These are phyloP conservation scores for Mythimna albipuncta DNA, from an alignment of 2,888 invertebrate genomes.

Conservation along the genomic window DNA sequence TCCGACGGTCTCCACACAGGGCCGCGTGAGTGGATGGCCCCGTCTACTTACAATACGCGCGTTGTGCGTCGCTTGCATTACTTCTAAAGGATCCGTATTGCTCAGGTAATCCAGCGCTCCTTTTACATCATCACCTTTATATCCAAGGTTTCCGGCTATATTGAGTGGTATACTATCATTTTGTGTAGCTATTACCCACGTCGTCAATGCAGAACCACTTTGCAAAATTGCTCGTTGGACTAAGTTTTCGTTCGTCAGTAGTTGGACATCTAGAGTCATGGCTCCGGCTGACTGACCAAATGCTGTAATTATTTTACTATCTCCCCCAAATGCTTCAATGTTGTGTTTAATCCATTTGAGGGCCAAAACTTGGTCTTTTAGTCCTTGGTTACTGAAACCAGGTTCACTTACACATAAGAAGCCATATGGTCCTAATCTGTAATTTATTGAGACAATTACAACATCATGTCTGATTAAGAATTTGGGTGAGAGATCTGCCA, in stretches of 20 bases:
- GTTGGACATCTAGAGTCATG: slow-evolving; percentile 43
- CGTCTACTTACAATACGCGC: slow-evolving; percentile 5
- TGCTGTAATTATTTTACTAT: slow-evolving; percentile 32
- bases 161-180: slow-evolving; percentile 44
- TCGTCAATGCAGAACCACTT: slow-evolving; percentile 47
- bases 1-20: slow-evolving; percentile 41
- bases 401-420: slow-evolving; percentile 50
- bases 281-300: slow-evolving; percentile 55
- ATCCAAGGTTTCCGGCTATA: slow-evolving; percentile 36
- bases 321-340: slow-evolving; percentile 52
- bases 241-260: slow-evolving; percentile 33
- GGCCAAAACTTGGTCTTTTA: slow-evolving; percentile 54
- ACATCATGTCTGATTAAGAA: slow-evolving; percentile 43
- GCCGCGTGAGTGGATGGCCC: slow-evolving; percentile 34
- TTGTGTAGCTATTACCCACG: slow-evolving; percentile 45
- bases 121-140: slow-evolving; percentile 18
- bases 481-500: slow-evolving; percentile 25
- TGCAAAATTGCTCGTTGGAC: slow-evolving; percentile 50
- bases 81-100: slow-evolving; percentile 28
- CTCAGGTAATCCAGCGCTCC: slow-evolving; percentile 31
- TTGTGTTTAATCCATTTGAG: slow-evolving; percentile 53
- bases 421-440: slow-evolving; percentile 56
- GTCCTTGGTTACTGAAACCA: slow-evolving; percentile 52
- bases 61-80: slow-evolving; percentile 30
- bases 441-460: slow-evolving; percentile 50